Evolutionary conservation across 2,888 invertebrate species (phyloP), one percentile per base, ranked within the genome.

Genomic region (Hedya salicella): DNA sequence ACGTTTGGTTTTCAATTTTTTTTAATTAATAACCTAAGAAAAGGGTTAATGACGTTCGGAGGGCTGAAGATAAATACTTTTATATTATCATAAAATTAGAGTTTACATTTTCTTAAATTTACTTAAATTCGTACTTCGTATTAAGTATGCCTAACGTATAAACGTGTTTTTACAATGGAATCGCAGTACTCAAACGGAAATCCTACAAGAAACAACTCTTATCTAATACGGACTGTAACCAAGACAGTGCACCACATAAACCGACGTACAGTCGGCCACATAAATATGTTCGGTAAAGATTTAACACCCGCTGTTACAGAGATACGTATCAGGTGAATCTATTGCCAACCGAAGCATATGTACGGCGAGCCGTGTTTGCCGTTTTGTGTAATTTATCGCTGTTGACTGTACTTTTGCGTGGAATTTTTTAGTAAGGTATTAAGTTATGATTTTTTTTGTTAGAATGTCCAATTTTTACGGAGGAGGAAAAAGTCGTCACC

Each of bases 251-350:
- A 67, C 61, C 66, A 50, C 57, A 68, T 63, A 59, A 53, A 65
- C 64, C 65, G 63, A 76, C 70, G 78, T 79, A 81, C 77, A 80
- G 65, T 77, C 77, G 67, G 68, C 71, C 71, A 80, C 83, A 83
- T 81, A 81, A 82, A 82, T 80, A 81, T 82, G 81, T 75, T 77
- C 30, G 68, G 68, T 66, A 70, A 77, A 82, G 86, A 86, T 86
- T 86, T 85, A 86, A 77, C 80, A 77, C 77, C 71, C 73, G 77
- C 75, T 77, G 81, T 81, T 82, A 75, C 73, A 68, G 75, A 77
- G 85, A 85, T 86, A 77, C 78, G 80, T 84, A 86, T 85, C 85
- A 68, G 74, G 59, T 69, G 73, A 82, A 86, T 86, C 81, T 85
- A 86, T 85, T 81, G 86, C 80, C 75, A 61, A 59, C 71, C 73